Percentiles rank a stretch among this genome's conserved stretches.
These are phyloP conservation scores for Sula dactylatra DNA, from an alignment of 2,113 vertebrate genomes.

Conservation along the genomic window DNA sequence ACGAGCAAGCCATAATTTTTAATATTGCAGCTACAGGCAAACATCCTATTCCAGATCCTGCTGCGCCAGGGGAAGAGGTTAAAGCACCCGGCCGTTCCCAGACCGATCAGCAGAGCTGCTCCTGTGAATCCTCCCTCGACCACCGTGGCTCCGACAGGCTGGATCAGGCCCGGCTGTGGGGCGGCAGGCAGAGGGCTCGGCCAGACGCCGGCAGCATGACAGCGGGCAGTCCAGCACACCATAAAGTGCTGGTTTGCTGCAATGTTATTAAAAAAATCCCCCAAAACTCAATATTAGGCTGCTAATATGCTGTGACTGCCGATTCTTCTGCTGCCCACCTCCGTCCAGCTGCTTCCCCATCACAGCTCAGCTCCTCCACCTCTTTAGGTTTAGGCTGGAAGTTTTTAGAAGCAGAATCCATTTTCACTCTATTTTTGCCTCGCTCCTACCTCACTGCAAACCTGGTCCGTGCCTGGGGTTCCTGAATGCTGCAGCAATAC, in stretches of 20 bases:
- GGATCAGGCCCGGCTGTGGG: neutral
- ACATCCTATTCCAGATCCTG: neutral
- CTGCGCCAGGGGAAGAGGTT: neutral
- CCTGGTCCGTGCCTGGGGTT: neutral
- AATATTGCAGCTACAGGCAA: neutral
- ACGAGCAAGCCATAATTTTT: neutral
- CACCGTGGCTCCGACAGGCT: rapidly evolving
- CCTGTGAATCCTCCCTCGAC: neutral
- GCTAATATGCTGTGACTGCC: neutral
- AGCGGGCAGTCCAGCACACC: neutral
- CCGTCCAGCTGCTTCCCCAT: neutral
- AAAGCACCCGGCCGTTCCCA: neutral
- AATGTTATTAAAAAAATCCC: neutral
- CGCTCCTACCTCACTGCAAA: neutral
- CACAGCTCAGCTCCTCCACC: neutral
- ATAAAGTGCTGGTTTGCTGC: rapidly evolving
- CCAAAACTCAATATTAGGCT: neutral
- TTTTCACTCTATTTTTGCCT: neutral
- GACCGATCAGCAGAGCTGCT: neutral
- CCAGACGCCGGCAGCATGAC: neutral
- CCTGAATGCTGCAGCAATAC: neutral
- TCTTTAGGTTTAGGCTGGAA: neutral
- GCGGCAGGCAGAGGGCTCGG: neutral
- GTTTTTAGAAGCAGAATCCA: neutral
- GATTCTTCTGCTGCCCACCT: neutral